These are phyloP conservation scores for Argopecten irradians DNA, from an alignment of 1,140 invertebrate species.

Conservation along the genomic window DNA sequence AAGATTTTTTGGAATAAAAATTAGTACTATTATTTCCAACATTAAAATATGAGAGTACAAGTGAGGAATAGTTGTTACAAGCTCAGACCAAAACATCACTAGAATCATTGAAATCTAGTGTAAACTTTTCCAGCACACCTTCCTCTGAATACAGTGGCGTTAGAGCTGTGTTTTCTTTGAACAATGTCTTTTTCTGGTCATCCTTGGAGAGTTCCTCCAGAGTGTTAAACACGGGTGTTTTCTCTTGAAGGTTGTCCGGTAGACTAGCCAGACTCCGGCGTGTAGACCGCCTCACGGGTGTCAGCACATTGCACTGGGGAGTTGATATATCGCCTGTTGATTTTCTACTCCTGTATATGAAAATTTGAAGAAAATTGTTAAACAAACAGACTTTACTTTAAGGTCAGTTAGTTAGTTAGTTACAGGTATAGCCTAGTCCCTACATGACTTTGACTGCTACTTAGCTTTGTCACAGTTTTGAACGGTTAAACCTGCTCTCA, in stretches of 20 bases:
- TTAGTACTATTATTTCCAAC: too few species aligned
- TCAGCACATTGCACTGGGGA: conserved; percentile 43
- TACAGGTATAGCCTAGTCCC: too few species aligned
- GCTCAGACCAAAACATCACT: background rate
- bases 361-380: background rate
- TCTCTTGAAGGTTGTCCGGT: conserved; percentile 44
- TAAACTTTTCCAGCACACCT: background rate
- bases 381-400: too few species aligned
- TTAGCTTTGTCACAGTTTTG: too few species aligned
- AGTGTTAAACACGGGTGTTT: conserved; percentile 29
- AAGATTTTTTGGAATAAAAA: too few species aligned
- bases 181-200: conserved; percentile 45
- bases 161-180: conserved; percentile 37
- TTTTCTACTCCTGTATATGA: conserved; percentile 39
- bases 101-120: background rate
- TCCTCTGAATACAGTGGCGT: background rate
- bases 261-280: conserved; percentile 39
- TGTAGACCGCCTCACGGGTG: conserved; percentile 51
- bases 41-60: too few species aligned
- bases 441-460: too few species aligned
- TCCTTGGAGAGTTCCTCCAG: conserved; percentile 41
- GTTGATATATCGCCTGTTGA: conserved; percentile 23
- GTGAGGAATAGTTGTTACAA: too few species aligned
- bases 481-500: too few species aligned
- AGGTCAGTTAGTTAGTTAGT: too few species aligned